A percentile compares a stretch with the other conserved stretches of the same genome.
Evolutionary conservation across 2,113 vertebrate genomes (phyloP).

Genomic region (Candoia aspera): DNA sequence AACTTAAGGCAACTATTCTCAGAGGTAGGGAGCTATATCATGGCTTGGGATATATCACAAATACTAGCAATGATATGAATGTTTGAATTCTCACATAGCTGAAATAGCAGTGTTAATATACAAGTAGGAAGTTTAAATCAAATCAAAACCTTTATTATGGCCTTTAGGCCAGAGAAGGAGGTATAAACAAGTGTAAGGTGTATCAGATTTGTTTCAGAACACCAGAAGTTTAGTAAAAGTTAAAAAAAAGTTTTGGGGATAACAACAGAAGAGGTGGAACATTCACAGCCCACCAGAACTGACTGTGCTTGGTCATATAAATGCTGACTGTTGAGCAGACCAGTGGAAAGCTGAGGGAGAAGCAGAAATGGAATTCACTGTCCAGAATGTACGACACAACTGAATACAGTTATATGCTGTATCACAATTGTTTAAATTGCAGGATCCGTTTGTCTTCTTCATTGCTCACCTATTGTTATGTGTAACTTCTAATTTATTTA

Average conservation of each 20-base stretch:
- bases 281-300: neutral
- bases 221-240: neutral
- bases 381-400: neutral
- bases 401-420: neutral
- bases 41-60: neutral
- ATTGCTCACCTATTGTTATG: neutral
- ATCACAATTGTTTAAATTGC: neutral
- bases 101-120: neutral
- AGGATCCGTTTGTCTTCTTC: neutral
- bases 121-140: neutral
- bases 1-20: conserved; percentile 39
- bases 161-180: neutral
- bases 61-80: neutral
- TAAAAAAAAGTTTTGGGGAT: neutral
- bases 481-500: neutral
- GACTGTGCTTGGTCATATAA: neutral
- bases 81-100: neutral
- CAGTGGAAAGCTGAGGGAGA: neutral
- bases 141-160: neutral
- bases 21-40: conserved; percentile 27
- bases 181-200: neutral
- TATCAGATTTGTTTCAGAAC: neutral
- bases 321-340: neutral
- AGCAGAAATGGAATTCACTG: neutral
- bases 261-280: neutral